These are phyloP conservation scores for Leptobrachium leishanense DNA, from an alignment of 2,113 vertebrate species.

Conservation along the genomic window DNA sequence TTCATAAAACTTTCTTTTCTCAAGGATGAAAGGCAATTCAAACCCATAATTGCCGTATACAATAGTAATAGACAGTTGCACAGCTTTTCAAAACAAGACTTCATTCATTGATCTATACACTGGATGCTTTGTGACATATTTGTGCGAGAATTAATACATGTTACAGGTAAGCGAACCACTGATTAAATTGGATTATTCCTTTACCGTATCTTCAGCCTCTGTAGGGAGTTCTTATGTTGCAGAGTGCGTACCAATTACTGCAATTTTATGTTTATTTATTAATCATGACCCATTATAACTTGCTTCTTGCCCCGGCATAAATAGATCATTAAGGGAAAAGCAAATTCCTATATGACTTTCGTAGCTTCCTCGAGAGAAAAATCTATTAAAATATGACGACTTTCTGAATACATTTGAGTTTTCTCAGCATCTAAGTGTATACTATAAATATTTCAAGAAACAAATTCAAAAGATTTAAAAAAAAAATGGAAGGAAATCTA, in stretches of 20 bases:
- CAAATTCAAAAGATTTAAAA: not conserved
- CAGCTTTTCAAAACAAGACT: too few species aligned
- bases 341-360: conserved; percentile 9
- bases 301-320: conserved; percentile 3
- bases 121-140: too few species aligned
- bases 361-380: conserved; percentile 6
- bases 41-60: too few species aligned
- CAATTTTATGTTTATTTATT: conserved; percentile 16
- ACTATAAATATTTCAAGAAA: conserved; percentile 10
- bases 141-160: not conserved
- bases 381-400: not conserved
- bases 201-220: not conserved
- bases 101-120: too few species aligned
- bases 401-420: conserved; percentile 1
- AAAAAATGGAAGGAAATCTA: not conserved
- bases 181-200: not conserved
- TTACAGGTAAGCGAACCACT: not conserved
- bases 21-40: too few species aligned
- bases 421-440: conserved; percentile 7
- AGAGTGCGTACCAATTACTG: conserved; percentile 16
- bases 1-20: too few species aligned
- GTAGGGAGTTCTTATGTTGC: conserved; percentile 10
- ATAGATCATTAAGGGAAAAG: not conserved
- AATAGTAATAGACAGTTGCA: too few species aligned
- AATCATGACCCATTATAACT: conserved; percentile 16